Conservation (phyloP, 2,113 vertebrate species). For the Ailurus styani region DNA sequence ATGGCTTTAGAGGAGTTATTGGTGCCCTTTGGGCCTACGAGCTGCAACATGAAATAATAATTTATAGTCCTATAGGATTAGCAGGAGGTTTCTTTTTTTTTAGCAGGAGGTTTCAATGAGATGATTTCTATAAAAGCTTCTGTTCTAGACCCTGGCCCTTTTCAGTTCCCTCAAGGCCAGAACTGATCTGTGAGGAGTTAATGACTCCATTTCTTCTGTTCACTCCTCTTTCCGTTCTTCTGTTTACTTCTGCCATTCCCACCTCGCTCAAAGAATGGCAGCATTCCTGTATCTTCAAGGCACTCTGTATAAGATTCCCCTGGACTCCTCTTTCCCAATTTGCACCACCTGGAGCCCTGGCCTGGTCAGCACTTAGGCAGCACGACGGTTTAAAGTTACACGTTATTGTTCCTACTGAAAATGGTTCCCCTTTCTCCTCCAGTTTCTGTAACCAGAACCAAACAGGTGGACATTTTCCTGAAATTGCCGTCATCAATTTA, state of each 20-base stretch:
- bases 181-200: not conserved
- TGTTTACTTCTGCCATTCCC: not conserved
- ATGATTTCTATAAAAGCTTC: not conserved
- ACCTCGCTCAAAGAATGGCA: fast-evolving
- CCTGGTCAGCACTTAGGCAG: not conserved
- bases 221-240: no score
- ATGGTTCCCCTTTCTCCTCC: not conserved
- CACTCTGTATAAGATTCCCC: not conserved
- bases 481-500: not conserved
- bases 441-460: not conserved
- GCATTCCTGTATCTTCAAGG: not conserved
- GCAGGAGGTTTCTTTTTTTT: not conserved
- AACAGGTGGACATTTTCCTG: not conserved
- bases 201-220: not conserved
- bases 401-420: fast-evolving
- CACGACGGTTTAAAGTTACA: not conserved
- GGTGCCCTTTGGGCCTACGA: not conserved
- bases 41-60: fast-evolving
- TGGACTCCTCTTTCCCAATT: not conserved
- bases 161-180: not conserved
- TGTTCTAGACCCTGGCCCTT: not conserved
- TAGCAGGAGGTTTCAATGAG: not conserved
- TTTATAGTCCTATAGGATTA: not conserved
- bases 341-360: not conserved
- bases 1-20: not conserved